Percentiles rank a stretch among this genome's conserved stretches.
These are phyloP conservation scores for Pangasianodon hypophthalmus DNA, from an alignment of 2,113 vertebrate genomes.

Conservation along the genomic window DNA sequence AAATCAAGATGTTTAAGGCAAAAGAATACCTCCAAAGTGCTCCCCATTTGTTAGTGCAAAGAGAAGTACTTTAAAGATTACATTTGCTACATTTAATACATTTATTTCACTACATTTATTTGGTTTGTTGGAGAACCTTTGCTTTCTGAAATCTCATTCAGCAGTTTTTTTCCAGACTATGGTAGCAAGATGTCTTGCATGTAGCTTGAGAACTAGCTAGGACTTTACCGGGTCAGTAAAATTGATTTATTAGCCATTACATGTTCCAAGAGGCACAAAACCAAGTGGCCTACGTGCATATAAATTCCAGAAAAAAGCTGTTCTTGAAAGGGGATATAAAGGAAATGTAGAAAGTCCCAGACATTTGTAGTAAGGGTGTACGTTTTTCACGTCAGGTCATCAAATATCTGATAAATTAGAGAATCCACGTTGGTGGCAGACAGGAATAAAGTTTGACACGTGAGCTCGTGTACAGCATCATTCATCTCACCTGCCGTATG, in stretches of 20 bases:
- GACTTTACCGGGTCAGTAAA: neutral
- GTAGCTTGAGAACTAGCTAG: neutral
- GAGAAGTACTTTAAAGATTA: neutral
- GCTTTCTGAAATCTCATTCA: neutral
- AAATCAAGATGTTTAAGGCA: neutral
- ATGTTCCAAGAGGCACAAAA: neutral
- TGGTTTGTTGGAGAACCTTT: neutral
- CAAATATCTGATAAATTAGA: neutral
- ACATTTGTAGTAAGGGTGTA: neutral
- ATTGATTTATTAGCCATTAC: neutral
- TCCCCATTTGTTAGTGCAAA: too few species aligned
- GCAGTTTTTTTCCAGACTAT: neutral
- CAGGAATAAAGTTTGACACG: neutral
- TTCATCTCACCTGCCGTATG: slow-evolving; percentile 87
- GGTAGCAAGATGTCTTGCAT: neutral
- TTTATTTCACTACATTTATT: neutral
- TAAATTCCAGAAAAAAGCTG: neutral
- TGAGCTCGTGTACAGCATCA: neutral
- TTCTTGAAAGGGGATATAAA: neutral
- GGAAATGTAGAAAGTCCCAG: too few species aligned
- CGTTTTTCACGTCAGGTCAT: neutral
- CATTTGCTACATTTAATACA: neutral
- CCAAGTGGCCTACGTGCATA: neutral
- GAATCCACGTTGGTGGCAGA: neutral
- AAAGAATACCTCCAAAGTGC: neutral